These are phyloP conservation scores for Plumapathes pennacea DNA, from an alignment of 92 coral and sea anemone genomes.

Conservation along the genomic window DNA sequence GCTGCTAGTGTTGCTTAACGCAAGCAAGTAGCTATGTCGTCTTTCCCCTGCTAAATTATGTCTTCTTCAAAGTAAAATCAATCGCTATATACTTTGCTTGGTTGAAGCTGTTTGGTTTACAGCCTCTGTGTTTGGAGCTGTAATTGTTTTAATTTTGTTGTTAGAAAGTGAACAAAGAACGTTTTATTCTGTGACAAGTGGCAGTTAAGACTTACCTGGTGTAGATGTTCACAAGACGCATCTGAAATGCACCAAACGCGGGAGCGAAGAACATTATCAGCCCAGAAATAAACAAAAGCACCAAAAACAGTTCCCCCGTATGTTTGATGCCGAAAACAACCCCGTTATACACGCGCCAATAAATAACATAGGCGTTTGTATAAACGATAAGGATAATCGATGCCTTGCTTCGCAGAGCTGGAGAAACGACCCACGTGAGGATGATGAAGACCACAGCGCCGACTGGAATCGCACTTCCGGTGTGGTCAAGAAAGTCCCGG, in stretches of 20 bases:
- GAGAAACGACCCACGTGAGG: slow-evolving; percentile 23
- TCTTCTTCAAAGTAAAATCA: too few species aligned
- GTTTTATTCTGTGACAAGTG: too few species aligned
- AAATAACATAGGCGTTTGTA: slow-evolving; percentile 11
- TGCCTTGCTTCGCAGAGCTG: neutral
- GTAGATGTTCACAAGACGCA: slow-evolving; percentile 12
- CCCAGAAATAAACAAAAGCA: neutral
- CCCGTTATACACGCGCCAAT: slow-evolving; percentile 4
- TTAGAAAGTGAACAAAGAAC: too few species aligned
- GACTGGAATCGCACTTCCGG: neutral
- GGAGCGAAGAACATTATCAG: neutral
- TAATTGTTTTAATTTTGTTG: too few species aligned
- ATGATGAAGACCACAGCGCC: neutral
- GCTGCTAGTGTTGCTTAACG: too few species aligned
- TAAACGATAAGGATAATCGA: slow-evolving; percentile 6
- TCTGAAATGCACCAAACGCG: slow-evolving; percentile 5
- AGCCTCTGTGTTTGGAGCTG: too few species aligned
- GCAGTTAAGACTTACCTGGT: slow-evolving; percentile 28
- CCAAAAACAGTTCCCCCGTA: neutral
- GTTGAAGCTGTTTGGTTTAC: too few species aligned
- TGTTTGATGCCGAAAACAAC: neutral
- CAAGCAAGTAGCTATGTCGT: too few species aligned
- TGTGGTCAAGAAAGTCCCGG: neutral
- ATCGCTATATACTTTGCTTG: too few species aligned
- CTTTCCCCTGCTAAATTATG: too few species aligned